These are phyloP conservation scores for Neoitamus cyanurus DNA, from an alignment of 2,888 invertebrate species.

Conservation along the genomic window DNA sequence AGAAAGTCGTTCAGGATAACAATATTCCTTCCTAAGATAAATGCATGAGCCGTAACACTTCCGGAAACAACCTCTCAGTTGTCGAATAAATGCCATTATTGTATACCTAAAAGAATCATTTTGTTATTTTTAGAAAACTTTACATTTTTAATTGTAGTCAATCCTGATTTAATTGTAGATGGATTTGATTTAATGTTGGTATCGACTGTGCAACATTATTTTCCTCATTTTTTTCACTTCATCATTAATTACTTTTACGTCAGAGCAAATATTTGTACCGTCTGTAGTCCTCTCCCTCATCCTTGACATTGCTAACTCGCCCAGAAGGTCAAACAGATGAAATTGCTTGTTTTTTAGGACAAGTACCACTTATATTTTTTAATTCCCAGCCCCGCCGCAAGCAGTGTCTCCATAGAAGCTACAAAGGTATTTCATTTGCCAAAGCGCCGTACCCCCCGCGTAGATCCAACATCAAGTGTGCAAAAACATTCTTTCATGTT, in stretches of 20 bases:
- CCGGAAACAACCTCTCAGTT: not conserved
- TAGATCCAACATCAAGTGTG: not conserved
- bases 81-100: not conserved
- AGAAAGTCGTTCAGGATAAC: not conserved
- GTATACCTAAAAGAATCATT: not conserved
- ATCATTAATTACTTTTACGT: not conserved
- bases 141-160: too few relatives aligned
- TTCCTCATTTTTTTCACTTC: not conserved
- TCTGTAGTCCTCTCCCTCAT: not conserved
- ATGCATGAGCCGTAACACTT: not conserved
- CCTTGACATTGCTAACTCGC: not conserved
- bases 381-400: not conserved
- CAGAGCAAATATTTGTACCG: not conserved
- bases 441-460: not conserved
- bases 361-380: not conserved
- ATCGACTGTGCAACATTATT: too few relatives aligned
- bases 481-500: slow-evolving; percentile 1
- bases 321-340: not conserved
- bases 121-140: too few relatives aligned
- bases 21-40: not conserved
- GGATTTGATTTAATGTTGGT: too few relatives aligned
- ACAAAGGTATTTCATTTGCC: not conserved
- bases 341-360: not conserved
- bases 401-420: not conserved
- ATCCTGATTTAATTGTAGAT: too few relatives aligned